Percentiles rank a stretch among this genome's conserved stretches.
Conservation (phyloP, 2,888 invertebrate genomes). For the Eilema sororculum region DNA sequence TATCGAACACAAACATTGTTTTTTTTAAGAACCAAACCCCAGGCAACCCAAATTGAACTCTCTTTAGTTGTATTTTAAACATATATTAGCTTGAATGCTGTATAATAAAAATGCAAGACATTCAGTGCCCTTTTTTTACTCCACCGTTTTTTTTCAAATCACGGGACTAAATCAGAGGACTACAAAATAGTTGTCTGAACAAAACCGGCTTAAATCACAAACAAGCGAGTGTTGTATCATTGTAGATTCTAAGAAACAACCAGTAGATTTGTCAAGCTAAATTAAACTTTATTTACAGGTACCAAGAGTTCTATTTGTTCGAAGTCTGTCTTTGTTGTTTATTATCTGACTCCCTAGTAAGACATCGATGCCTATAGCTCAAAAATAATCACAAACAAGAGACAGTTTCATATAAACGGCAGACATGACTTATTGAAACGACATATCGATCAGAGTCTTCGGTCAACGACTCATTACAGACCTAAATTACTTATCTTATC, state of each 20-base stretch:
- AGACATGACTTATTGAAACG: constrained; percentile 15
- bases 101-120: background rate
- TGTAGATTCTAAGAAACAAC: background rate
- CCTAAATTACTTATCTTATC: constrained; percentile 79
- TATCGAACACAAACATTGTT: background rate
- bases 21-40: background rate
- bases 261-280: background rate
- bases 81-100: background rate
- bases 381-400: background rate
- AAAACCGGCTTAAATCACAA: background rate
- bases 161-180: background rate
- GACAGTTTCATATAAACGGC: background rate
- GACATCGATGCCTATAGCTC: background rate
- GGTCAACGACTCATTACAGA: constrained; percentile 73
- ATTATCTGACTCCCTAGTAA: background rate
- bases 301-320: background rate
- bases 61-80: background rate
- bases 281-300: background rate
- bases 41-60: background rate
- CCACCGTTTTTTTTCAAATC: background rate
- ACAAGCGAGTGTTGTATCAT: background rate
- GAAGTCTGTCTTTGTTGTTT: background rate
- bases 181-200: background rate
- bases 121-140: background rate
- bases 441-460: constrained; percentile 55